Evolutionary conservation across 2,888 invertebrate genomes (phyloP).

Genomic region (Monochamus alternatus): DNA sequence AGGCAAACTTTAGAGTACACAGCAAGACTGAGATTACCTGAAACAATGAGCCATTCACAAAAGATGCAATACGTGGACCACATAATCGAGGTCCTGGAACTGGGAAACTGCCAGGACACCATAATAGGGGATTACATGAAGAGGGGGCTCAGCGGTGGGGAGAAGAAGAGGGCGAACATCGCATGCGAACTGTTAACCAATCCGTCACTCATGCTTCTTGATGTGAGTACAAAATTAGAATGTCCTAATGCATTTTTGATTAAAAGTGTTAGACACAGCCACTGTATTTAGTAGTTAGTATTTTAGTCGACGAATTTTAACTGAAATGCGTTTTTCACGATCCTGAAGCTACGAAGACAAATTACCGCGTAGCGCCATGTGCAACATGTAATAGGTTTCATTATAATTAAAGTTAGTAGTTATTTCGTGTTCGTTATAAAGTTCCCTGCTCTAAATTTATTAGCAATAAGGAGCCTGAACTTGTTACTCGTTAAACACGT

Average conservation of each 20-base stretch:
- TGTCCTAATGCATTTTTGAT: no score
- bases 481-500: slow-evolving; percentile 20
- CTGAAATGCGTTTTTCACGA: neutral
- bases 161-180: slow-evolving; percentile 87
- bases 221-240: slow-evolving; percentile 74
- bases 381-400: slow-evolving; percentile 13
- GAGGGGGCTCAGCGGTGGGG: slow-evolving; percentile 86
- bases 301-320: neutral
- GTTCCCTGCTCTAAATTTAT: slow-evolving; percentile 24
- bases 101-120: slow-evolving; percentile 83
- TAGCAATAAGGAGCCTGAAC: slow-evolving; percentile 4
- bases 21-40: slow-evolving; percentile 78
- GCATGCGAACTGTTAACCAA: slow-evolving; percentile 88
- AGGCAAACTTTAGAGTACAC: slow-evolving; percentile 82
- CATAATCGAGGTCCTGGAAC: slow-evolving; percentile 83
- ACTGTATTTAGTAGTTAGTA: slow-evolving; percentile 14
- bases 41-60: slow-evolving; percentile 79
- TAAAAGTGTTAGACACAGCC: no score
- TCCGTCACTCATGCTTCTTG: slow-evolving; percentile 84
- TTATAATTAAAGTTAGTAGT: slow-evolving; percentile 22
- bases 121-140: slow-evolving; percentile 84
- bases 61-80: slow-evolving; percentile 86
- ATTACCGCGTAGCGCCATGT: neutral
- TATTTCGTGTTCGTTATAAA: slow-evolving; percentile 25
- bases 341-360: slow-evolving; percentile 10